These are phyloP conservation scores for Nymphalis polychloros DNA, from an alignment of 2,888 invertebrate genomes.

Conservation along the genomic window DNA sequence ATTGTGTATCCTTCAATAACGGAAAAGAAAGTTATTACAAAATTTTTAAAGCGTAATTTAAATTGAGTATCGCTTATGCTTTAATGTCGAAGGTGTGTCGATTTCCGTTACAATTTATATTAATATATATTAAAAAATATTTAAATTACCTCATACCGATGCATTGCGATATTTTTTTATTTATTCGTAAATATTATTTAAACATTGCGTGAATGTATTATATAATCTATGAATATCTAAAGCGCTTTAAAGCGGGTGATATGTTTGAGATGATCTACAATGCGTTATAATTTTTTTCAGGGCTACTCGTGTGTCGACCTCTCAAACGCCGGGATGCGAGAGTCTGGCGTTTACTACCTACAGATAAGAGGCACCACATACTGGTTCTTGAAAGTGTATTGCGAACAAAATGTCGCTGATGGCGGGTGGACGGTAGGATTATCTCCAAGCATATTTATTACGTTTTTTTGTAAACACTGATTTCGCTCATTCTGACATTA, in stretches of 20 bases:
- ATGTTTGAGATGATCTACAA: conserved; percentile 9
- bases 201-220: neutral
- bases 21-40: conserved; percentile 17
- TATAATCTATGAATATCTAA: neutral
- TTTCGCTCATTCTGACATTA: too few species aligned
- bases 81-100: conserved; percentile 5
- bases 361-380: conserved; percentile 95
- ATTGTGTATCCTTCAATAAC: conserved; percentile 20
- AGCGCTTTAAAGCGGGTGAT: neutral
- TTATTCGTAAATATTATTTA: neutral
- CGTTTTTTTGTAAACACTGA: too few species aligned
- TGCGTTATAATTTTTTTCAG: conserved; percentile 72
- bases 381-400: conserved; percentile 95
- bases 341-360: conserved; percentile 93
- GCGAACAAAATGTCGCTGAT: conserved; percentile 93
- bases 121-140: neutral
- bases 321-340: conserved; percentile 91
- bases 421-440: conserved; percentile 95
- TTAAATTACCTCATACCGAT: neutral
- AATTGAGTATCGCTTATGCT: neutral
- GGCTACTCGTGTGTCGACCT: conserved; percentile 94
- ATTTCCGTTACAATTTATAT: conserved; percentile 3
- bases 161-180: conserved; percentile 5
- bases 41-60: conserved; percentile 10
- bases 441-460: neutral